Base-by-base conservation (phyloP, 2,888 invertebrate genomes). In the Hermaeophaga mercurialis region DNA sequence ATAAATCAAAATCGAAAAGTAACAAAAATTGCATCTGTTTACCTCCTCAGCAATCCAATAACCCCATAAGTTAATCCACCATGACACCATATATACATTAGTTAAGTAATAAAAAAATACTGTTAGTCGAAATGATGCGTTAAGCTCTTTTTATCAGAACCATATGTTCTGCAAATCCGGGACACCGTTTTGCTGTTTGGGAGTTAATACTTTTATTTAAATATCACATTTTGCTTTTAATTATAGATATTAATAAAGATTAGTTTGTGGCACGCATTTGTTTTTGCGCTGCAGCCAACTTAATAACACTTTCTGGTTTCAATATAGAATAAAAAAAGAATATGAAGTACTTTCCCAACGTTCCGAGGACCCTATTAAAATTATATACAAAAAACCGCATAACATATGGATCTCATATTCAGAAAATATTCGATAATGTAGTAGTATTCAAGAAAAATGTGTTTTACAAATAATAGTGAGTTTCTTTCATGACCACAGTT, bases 91-190 rank as follows among this genome's bases (percentile, higher is more conserved):
- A 62, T 58, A 61, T 63, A 65, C 63, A 65, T 65, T 65, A 65
- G 63, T 58, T 43, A 54, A 53, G 50, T 62, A 63, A 65, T 61
- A 63, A 60, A 56, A 62, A 62, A 63, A 63, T 61, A 59, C 56
- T 65, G 65, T 63, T 52, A 33, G 50, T 46, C 31, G 49, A 61
- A 60, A 61, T 62, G 56, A 55, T 57, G n/a, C 41, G 47, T 55
- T 61, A 59, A 61, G 46, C 52, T 54, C 56, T 33, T 52, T 55
- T 60, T 63, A 60, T 63, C 58, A 54, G 12, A 47, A 46, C 62
- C 62, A 63, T 63, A 53, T 63, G 62, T 46, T 58, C 33, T 52
- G 49, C 52, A 58, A 47, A 56, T 54, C 46, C 49, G 33, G 38
- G 52, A 62, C 62, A 60, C 48, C 58, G 54, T 60, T 63, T 62